phyloP scores from a whole-genome alignment of 2,797 vertebrate species.

The Cossypha dichroa region DNA sequence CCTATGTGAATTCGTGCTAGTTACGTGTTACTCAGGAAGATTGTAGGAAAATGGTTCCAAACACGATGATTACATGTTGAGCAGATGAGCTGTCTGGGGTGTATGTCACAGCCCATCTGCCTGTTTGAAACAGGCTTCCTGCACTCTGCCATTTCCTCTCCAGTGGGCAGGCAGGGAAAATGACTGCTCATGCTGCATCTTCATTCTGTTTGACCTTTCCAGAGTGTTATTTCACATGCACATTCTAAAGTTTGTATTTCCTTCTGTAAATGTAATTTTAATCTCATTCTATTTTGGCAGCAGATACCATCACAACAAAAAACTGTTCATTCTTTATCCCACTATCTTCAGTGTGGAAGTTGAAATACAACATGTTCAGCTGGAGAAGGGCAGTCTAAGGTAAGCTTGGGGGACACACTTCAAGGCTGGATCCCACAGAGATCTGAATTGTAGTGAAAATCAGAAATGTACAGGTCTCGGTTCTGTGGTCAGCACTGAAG shows the following conservation, averaged over 20 bases:
- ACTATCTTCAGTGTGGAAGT: not conserved
- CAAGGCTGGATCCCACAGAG: not conserved
- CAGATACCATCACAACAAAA: not conserved
- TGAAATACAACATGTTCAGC: not conserved
- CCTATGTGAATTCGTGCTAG: not conserved
- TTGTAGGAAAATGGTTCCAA: not conserved
- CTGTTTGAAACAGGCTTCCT: not conserved
- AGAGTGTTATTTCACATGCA: not conserved
- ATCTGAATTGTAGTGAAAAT: not conserved
- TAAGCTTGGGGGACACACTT: not conserved
- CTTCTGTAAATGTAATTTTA: not conserved
- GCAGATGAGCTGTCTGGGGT: not conserved
- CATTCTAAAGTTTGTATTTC: not conserved
- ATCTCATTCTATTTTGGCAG: not conserved
- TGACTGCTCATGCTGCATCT: not conserved
- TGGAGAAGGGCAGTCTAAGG: not conserved
- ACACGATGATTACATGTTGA: not conserved
- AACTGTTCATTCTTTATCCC: not conserved
- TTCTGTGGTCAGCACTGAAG: not conserved
- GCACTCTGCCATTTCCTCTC: not conserved
- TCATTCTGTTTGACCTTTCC: not conserved
- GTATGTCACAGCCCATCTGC: slow-evolving; percentile 3
- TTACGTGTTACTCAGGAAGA: not conserved
- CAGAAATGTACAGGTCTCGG: not conserved
- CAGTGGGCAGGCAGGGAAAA: not conserved